Percentiles rank a stretch among this genome's conserved stretches.
These are phyloP conservation scores for Mythimna ferrago DNA, from an alignment of 2,888 invertebrate species.

Conservation along the genomic window DNA sequence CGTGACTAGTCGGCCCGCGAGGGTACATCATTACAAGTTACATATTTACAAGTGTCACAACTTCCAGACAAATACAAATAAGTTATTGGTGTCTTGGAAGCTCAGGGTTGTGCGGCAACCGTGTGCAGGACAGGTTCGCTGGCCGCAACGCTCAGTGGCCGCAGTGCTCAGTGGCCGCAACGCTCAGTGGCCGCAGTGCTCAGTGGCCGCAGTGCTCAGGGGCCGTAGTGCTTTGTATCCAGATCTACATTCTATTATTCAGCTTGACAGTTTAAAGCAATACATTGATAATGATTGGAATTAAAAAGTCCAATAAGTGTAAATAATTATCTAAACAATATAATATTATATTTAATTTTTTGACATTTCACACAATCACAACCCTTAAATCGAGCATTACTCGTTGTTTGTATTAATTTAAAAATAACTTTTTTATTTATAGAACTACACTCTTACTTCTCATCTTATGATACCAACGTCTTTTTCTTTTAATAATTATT, in stretches of 20 bases:
- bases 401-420: neutral
- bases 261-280: slow-evolving; percentile 8
- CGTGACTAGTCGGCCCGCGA: neutral
- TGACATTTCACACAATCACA: slow-evolving; percentile 13
- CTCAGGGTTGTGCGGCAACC: neutral
- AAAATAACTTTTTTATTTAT: neutral
- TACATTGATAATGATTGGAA: neutral
- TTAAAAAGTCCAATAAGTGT: no score
- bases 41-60: neutral
- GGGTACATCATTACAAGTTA: neutral
- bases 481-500: neutral
- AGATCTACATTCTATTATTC: neutral
- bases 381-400: slow-evolving; percentile 4
- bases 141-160: no score
- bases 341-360: neutral
- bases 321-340: neutral
- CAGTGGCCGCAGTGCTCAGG: no score
- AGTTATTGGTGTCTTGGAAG: neutral
- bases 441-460: neutral
- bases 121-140: no score
- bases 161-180: no score
- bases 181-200: no score
- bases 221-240: neutral
- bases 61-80: slow-evolving; percentile 4
- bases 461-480: no score